Evolutionary conservation across 2,113 vertebrate genomes (phyloP), one percentile per base, ranked within the genome.

Genomic region (Zosterops pallidus): DNA sequence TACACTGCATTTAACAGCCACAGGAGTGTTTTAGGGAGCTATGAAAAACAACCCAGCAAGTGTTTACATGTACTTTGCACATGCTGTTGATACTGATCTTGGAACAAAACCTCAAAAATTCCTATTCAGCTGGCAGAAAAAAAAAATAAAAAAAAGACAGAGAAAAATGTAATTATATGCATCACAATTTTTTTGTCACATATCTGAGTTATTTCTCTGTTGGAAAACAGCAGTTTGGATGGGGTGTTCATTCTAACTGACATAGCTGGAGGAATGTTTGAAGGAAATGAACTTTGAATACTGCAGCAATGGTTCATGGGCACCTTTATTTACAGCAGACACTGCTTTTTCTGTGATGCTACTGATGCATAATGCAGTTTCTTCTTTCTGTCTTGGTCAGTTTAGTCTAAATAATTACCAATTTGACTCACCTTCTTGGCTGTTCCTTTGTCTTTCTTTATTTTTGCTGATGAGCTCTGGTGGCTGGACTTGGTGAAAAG

Each of bases 401-500:
- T 80, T 94, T 92, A 89, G 42, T 72, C 50, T 87, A 76, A 79
- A 83, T 62, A 93, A 90, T 89, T 62, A 37, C 44, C 31, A 55
- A 14, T 42, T 90, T 84, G 76, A 52, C 26, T 78, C 60, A 29
- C 13, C 20, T 92, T 69, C 77, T 78, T 91, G 76, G 37, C 76
- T 63, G n/a, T 68, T 91, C 19, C 31, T 76, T 68, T 89, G 63
- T 92, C 67, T 86, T 42, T 78, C 35, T 86, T 94, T 95, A 72
- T 39, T 39, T 39, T 39, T 39, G 11, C 82, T 95, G 83, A 92
- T 47, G 75, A 95, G 74, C 50, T 88, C 24, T 15, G 4, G 42
- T 92, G 83, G 63, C 70, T 94, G 93, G 88, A 59, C 50, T 77
- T 55, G 37, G 42, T 88, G 91, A 94, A 96, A 82, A 92, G 84